Evolutionary conservation across 1,140 invertebrate species (phyloP).

Genomic region (Delia radicum): DNA sequence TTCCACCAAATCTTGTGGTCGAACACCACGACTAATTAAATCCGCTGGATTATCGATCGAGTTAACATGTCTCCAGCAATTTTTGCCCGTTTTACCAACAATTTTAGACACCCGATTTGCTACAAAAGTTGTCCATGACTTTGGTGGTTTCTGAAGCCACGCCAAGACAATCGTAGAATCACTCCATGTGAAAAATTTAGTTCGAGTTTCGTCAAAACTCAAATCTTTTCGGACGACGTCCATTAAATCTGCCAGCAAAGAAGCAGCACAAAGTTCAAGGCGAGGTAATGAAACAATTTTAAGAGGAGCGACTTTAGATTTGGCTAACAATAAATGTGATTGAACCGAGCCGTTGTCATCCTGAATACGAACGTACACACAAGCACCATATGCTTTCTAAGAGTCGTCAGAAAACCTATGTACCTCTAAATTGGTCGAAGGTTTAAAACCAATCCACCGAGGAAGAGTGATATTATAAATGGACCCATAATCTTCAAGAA

Average conservation of each 20-base stretch:
- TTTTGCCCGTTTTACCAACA: not conserved
- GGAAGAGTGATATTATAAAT: not conserved
- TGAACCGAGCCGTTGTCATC: not conserved
- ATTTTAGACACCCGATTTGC: constrained; percentile 3
- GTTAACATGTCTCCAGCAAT: not conserved
- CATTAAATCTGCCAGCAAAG: not conserved
- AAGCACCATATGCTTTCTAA: not conserved
- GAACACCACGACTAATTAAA: not conserved
- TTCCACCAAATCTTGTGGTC: not conserved
- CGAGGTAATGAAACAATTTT: not conserved
- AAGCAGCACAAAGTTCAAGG: not conserved
- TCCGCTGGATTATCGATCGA: not conserved
- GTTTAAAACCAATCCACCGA: not conserved
- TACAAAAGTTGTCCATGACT: constrained; percentile 13
- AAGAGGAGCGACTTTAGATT: not conserved
- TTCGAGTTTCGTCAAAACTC: not conserved
- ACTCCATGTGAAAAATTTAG: not conserved
- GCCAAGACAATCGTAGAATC: not conserved
- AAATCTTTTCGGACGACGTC: not conserved
- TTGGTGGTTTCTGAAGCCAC: constrained; percentile 4
- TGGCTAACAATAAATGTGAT: not conserved
- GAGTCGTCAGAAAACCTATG: not conserved
- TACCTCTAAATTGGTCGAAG: not conserved
- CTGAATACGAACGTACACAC: not conserved
- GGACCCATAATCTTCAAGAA: not conserved